Percentiles rank a stretch among this genome's conserved stretches.
Conservation (phyloP, 2,113 vertebrate genomes). For the Hypocryptadius cinnamomeus region DNA sequence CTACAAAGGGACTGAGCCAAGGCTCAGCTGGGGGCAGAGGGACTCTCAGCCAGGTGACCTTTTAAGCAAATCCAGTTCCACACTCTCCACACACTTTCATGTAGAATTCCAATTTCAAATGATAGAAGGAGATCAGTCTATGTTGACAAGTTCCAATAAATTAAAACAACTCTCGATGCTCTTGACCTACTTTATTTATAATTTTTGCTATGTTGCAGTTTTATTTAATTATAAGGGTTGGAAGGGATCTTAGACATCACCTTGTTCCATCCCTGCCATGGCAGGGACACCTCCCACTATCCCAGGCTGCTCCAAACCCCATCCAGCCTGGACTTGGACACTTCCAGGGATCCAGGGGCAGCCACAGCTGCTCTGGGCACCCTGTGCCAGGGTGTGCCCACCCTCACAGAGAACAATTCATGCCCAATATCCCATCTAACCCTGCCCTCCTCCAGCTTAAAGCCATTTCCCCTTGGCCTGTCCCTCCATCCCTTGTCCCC, state of each 20-base stretch:
- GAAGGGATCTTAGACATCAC: background rate
- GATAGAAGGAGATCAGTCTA: background rate
- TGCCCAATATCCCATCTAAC: rapidly evolving
- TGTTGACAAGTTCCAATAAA: background rate
- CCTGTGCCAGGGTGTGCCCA: background rate
- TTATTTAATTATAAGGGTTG: background rate
- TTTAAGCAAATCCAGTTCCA: background rate
- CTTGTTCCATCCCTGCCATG: background rate
- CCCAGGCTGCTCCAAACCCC: background rate
- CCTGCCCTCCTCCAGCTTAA: background rate
- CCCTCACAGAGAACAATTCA: background rate
- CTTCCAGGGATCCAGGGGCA: background rate
- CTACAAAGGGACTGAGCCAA: background rate
- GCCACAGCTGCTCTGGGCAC: background rate
- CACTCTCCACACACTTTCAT: background rate
- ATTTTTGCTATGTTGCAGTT: background rate
- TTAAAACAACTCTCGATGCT: background rate
- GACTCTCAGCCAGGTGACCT: background rate
- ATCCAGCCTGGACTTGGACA: rapidly evolving
- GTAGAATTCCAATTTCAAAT: background rate
- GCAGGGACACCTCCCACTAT: background rate
- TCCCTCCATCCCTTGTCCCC: background rate
- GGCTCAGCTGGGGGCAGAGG: background rate
- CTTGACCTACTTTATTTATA: background rate
- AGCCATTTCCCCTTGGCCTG: background rate